These are phyloP conservation scores for Myocastor coypus DNA, from an alignment of 2,113 vertebrate genomes.

Conservation along the genomic window DNA sequence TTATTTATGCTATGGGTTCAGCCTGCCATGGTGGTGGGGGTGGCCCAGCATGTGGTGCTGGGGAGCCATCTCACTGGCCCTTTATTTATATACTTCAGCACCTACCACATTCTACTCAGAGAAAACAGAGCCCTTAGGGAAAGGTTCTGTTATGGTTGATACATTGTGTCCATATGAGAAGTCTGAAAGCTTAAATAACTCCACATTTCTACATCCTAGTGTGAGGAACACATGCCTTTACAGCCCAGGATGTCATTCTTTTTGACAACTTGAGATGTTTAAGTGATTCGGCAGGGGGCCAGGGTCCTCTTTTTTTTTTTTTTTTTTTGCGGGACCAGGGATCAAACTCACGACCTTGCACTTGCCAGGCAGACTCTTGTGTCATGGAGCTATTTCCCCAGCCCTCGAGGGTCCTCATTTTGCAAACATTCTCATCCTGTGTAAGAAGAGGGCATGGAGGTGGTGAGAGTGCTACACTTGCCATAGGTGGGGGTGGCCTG, in stretches of 20 bases:
- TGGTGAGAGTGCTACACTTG: background rate
- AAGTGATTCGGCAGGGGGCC: background rate
- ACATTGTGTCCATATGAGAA: background rate
- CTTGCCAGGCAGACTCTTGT: no score
- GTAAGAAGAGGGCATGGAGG: background rate
- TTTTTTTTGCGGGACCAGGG: no score
- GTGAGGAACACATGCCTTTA: background rate
- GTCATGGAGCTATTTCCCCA: no score
- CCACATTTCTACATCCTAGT: background rate
- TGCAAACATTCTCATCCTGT: background rate
- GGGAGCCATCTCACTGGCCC: no score
- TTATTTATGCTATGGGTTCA: no score
- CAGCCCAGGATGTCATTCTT: background rate
- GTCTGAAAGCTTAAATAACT: background rate
- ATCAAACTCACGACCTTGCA: no score
- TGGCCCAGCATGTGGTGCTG: no score
- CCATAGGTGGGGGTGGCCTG: background rate
- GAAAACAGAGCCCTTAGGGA: background rate
- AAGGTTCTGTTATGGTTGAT: background rate
- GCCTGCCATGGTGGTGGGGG: no score
- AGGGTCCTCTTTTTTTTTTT: background rate
- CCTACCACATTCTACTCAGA: slow-evolving; percentile 11
- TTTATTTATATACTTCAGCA: background rate
- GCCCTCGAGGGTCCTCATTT: background rate
- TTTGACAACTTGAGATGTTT: background rate